Evolutionary conservation across 2,888 invertebrate species (phyloP).

Genomic region (Ectemnius continuus): DNA sequence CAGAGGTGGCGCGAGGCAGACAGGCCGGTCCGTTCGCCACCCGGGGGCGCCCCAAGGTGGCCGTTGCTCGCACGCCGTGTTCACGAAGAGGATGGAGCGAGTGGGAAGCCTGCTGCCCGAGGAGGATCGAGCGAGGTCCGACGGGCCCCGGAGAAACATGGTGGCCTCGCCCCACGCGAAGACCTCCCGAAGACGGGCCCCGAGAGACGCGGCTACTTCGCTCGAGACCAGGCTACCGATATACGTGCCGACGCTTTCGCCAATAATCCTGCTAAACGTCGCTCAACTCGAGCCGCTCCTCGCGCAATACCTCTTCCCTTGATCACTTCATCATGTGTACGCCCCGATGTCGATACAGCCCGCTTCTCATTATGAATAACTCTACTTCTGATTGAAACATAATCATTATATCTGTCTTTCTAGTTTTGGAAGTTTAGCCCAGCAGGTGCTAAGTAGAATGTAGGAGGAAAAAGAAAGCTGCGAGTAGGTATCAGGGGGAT

Average conservation of each 20-base stretch:
- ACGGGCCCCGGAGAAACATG: constrained; percentile 69
- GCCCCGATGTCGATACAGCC: neutral
- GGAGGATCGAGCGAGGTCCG: constrained; percentile 50
- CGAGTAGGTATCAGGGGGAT: neutral
- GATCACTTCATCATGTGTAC: neutral
- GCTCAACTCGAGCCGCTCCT: neutral
- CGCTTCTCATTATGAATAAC: neutral
- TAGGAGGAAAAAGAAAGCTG: neutral
- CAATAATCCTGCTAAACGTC: constrained; percentile 20
- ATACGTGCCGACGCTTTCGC: constrained; percentile 35
- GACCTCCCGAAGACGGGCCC: constrained; percentile 72
- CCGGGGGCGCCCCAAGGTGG: constrained; percentile 76
- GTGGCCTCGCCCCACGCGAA: constrained; percentile 78
- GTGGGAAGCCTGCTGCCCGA: constrained; percentile 31
- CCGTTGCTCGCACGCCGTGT: constrained; percentile 71
- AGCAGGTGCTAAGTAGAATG: no score
- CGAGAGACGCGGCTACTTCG: constrained; percentile 43
- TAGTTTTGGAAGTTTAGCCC: no score
- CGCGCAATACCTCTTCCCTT: neutral
- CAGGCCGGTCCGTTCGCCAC: constrained; percentile 75
- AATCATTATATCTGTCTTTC: neutral
- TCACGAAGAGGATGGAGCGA: constrained; percentile 54
- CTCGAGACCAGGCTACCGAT: constrained; percentile 37
- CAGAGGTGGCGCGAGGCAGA: constrained; percentile 69
- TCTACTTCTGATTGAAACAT: neutral